Conservation (phyloP, 2,888 invertebrate genomes). For the Lithophane semibrunnea region DNA sequence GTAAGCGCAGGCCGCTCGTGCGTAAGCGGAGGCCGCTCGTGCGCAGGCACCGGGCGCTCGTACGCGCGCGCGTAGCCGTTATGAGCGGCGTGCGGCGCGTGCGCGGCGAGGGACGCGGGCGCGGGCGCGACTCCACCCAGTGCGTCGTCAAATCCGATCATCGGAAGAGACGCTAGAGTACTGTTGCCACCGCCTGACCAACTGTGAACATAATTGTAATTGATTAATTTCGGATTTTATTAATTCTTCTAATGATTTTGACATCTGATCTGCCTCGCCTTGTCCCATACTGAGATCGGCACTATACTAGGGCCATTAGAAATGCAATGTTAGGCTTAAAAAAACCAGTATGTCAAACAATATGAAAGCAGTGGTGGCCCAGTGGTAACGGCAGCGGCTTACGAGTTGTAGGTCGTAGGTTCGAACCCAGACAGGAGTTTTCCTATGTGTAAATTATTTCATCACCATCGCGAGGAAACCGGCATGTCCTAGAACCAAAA, state of each 20-base stretch:
- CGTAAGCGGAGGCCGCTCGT: too few relatives aligned
- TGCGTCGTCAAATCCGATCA: conserved; percentile 93
- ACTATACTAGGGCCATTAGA: not conserved
- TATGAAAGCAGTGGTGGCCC: too few relatives aligned
- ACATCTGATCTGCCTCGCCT: not conserved
- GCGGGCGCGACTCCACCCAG: conserved; percentile 66
- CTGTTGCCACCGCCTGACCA: conserved; percentile 93
- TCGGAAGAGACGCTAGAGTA: conserved; percentile 93
- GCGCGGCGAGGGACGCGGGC: not conserved
- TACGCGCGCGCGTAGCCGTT: conserved; percentile 42
- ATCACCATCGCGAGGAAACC: too few relatives aligned
- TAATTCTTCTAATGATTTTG: not conserved
- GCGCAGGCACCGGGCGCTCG: conserved; percentile 24
- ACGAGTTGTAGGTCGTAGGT: too few relatives aligned
- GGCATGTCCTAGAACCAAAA: too few relatives aligned
- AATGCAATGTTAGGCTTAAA: not conserved
- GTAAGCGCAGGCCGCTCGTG: too few relatives aligned
- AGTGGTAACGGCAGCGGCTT: too few relatives aligned
- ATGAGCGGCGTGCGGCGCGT: conserved; percentile 11
- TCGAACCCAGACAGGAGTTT: too few relatives aligned
- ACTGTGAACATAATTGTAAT: conserved; percentile 76
- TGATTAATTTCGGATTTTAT: not conserved
- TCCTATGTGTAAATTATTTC: too few relatives aligned
- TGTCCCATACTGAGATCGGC: not conserved
- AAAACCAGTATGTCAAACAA: too few relatives aligned